These are phyloP conservation scores for Coregonus sp. DNA, from an alignment of 2,797 vertebrate species.

Conservation along the genomic window DNA sequence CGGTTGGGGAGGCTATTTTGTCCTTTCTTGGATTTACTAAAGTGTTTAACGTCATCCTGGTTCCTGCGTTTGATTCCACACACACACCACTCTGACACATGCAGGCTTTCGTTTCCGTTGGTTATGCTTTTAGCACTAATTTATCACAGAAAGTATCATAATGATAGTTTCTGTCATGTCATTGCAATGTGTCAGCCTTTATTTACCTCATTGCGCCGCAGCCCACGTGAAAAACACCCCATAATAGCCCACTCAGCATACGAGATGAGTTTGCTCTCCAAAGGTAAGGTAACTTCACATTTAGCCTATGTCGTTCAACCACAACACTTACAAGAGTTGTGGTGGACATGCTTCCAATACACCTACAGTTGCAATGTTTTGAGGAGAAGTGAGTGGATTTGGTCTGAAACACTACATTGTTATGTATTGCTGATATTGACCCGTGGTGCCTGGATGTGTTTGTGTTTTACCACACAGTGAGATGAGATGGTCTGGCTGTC, in stretches of 20 bases:
- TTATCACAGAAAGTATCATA: not conserved
- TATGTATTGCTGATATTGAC: slow-evolving; percentile 3
- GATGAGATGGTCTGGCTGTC: slow-evolving; percentile 15
- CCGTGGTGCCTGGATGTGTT: not conserved
- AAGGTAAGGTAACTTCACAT: not conserved
- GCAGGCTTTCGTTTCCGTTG: not conserved
- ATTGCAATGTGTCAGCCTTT: not conserved
- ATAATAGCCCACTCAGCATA: not conserved
- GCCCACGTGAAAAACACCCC: not conserved
- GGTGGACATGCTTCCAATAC: not conserved
- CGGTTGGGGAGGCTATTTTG: too few species aligned
- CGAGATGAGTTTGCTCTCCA: not conserved
- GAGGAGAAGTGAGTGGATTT: not conserved
- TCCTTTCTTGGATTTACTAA: too few species aligned
- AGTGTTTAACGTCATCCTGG: too few species aligned
- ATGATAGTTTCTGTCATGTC: not conserved
- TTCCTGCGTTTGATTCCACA: too few species aligned
- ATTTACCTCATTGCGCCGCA: not conserved
- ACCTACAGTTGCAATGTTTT: not conserved
- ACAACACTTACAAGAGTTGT: not conserved
- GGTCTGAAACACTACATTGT: not conserved
- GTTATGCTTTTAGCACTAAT: not conserved
- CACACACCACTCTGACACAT: too few species aligned
- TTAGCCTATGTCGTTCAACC: not conserved
- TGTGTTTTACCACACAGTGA: not conserved